Evolutionary conservation across 2,888 invertebrate genomes (phyloP).

Genomic region (Drosophila mulleri): DNA sequence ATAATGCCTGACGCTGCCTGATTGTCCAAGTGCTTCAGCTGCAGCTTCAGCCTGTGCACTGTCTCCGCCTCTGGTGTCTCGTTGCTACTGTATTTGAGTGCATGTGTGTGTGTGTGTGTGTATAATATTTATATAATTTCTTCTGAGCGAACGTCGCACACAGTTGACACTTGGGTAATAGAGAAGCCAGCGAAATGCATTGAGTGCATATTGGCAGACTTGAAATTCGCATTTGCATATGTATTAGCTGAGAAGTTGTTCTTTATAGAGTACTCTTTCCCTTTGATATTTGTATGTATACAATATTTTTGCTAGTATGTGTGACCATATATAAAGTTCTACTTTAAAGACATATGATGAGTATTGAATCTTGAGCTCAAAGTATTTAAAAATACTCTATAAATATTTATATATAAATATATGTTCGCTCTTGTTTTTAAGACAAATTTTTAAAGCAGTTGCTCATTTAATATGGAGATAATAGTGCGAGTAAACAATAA

Average conservation of each 20-base stretch:
- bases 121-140: constrained; percentile 38
- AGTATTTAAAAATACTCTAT: too few relatives aligned
- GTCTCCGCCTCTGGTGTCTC: constrained; percentile 26
- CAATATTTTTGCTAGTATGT: too few relatives aligned
- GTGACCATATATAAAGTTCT: background rate
- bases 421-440: too few relatives aligned
- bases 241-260: background rate
- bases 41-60: constrained; percentile 28
- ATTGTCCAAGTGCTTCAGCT: constrained; percentile 65
- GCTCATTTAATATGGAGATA: too few relatives aligned
- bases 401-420: too few relatives aligned
- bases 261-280: background rate
- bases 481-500: too few relatives aligned
- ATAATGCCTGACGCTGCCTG: constrained; percentile 72
- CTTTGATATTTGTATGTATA: background rate
- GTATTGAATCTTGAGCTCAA: too few relatives aligned
- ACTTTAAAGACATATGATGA: too few relatives aligned
- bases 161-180: constrained; percentile 60
- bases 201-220: constrained; percentile 5
- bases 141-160: constrained; percentile 15
- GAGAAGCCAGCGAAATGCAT: constrained; percentile 57
- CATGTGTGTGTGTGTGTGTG: constrained; percentile 19
- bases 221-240: background rate
- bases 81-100: constrained; percentile 59
- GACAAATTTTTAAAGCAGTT: too few relatives aligned